A percentile compares a stretch with the other conserved stretches of the same genome.
Conservation (phyloP, 2,888 invertebrate species). For the Morpho achilles region DNA sequence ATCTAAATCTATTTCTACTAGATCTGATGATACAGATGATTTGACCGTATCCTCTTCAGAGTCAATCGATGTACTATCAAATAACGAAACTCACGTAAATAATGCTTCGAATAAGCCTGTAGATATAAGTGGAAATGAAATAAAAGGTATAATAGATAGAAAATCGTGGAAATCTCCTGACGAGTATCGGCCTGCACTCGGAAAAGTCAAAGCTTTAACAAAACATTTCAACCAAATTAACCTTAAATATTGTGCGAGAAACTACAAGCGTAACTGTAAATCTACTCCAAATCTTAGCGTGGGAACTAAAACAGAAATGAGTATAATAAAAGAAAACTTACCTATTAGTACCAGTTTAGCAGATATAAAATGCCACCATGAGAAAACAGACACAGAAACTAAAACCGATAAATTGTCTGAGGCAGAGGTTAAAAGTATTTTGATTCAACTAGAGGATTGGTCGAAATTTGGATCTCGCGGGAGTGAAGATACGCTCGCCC, state of each 20-base stretch:
- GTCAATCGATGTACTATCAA: constrained; percentile 47
- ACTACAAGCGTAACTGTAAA: constrained; percentile 64
- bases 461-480: constrained; percentile 70
- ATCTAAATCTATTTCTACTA: constrained; percentile 55
- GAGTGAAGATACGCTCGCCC: constrained; percentile 67
- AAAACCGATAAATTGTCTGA: constrained; percentile 57
- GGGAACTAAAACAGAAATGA: constrained; percentile 35
- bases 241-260: constrained; percentile 61
- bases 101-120: constrained; percentile 36
- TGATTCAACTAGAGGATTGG: constrained; percentile 72
- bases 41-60: constrained; percentile 61
- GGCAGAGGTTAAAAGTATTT: constrained; percentile 68
- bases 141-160: constrained; percentile 57
- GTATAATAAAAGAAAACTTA: constrained; percentile 37
- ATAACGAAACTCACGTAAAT: constrained; percentile 27
- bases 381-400: constrained; percentile 51
- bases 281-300: constrained; percentile 68
- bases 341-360: constrained; percentile 64
- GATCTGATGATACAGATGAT: constrained; percentile 60
- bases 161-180: constrained; percentile 86
- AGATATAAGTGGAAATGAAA: constrained; percentile 52
- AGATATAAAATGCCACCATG: constrained; percentile 62
- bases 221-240: constrained; percentile 82
- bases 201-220: constrained; percentile 84
- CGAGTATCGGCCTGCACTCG: constrained; percentile 82